Evolutionary conservation across 2,888 invertebrate genomes (phyloP).

Genomic region (Helobdella robusta): DNA sequence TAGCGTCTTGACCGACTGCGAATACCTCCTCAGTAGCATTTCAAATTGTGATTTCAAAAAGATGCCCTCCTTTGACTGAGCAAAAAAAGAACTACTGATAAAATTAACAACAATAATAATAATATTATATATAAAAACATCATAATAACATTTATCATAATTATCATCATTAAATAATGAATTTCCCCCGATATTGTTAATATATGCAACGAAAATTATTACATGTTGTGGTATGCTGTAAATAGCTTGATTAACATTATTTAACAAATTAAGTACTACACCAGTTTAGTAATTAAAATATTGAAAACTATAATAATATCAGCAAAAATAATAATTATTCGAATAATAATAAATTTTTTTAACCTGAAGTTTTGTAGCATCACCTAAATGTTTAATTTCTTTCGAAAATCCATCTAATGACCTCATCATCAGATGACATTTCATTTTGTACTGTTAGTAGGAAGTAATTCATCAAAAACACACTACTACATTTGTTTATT

Average conservation of each 20-base stretch:
- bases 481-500: neutral
- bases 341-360: conserved; percentile 24
- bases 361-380: too few species aligned
- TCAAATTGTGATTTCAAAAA: conserved; percentile 60
- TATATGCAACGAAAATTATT: too few species aligned
- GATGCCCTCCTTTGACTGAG: too few species aligned
- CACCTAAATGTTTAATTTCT: too few species aligned
- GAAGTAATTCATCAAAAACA: neutral
- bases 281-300: neutral
- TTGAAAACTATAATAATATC: neutral
- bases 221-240: too few species aligned
- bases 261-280: neutral
- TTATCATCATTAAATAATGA: conserved; percentile 6
- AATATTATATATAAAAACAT: neutral
- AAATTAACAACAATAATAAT: too few species aligned
- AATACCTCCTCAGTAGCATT: conserved; percentile 59
- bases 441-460: conserved; percentile 53
- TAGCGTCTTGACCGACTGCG: conserved; percentile 58
- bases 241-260: conserved; percentile 3
- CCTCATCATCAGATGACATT: conserved; percentile 58
- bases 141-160: neutral
- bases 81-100: neutral
- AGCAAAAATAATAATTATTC: neutral
- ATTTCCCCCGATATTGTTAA: too few species aligned
- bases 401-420: too few species aligned